Base-by-base conservation (phyloP, 64 coral and sea anemone species). In the Dendrophyllia cribrosa region DNA sequence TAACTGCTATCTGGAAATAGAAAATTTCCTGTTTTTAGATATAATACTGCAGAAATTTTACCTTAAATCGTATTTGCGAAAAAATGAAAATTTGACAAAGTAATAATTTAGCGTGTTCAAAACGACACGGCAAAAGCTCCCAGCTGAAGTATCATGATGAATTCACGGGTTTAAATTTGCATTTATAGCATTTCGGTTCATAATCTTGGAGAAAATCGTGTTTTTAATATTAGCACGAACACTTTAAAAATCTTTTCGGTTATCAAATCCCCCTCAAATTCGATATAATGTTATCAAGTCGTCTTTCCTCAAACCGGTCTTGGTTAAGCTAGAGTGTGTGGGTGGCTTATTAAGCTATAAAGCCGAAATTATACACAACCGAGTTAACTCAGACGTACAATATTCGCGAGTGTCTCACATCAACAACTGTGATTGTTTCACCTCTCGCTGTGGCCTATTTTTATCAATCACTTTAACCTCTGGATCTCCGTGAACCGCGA, bases 81-180 rank as follows among this genome's bases (percentile, higher is more conserved):
- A 48, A 13, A 26, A 2, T 59, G 46, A 50, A 34, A 63, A 48
- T 88, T 72, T 4, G 20, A 64, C 17, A 77, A 74, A 73, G 26
- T 88, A 62, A 88, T 64, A 66, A 67, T 84, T 44, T 84, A 50
- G 44, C 62, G 44, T 75, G 25, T 61, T 66, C 23, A 72, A 86
- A 86, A 63, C 46, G 53, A 56, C 53, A 56, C 15, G 8, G 60
- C 50, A 62, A 77, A 76, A 25, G 46, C 59, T 62, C 47, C 26
- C 73, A 76, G 87, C 71, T 75, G 71, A 75, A 77, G 47, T 47
- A 89, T 78, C 58, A 58, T 86, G 48, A 47, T 74, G 24, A 74
- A n/a, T 62, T 88, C 72, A 45, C 58, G 43, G 58, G 23, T 59
- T 75, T 71, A 68, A 84, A 84, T 84, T 74, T 88, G 69, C 86